These are phyloP conservation scores for Haliclona indistincta DNA, from an alignment of 37 sponge, comb jelly and placozoan genomes.

Conservation along the genomic window DNA sequence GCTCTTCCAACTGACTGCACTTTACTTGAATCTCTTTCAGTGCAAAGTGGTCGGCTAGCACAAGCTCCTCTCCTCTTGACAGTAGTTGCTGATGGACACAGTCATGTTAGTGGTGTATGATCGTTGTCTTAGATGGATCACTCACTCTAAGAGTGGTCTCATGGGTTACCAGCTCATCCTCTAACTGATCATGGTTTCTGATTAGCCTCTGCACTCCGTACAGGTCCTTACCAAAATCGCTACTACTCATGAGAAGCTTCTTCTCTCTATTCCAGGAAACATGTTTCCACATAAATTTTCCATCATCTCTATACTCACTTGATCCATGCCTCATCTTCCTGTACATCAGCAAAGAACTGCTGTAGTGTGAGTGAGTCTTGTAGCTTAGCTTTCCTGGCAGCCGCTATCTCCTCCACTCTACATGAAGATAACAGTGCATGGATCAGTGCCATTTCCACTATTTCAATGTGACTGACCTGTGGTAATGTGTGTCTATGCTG, in stretches of 20 bases:
- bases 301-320: slow-evolving; percentile 47
- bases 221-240: slow-evolving; percentile 82
- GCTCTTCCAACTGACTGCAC: slow-evolving; percentile 40
- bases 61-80: slow-evolving; percentile 39
- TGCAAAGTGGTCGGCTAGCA: slow-evolving; percentile 16
- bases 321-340: slow-evolving; percentile 89
- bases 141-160: slow-evolving; percentile 42
- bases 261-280: slow-evolving; percentile 67
- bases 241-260: slow-evolving; percentile 67
- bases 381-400: slow-evolving; percentile 52
- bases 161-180: slow-evolving; percentile 73
- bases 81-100: slow-evolving; percentile 22
- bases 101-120: neutral
- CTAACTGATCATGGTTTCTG: slow-evolving; percentile 81
- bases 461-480: slow-evolving; percentile 27
- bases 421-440: neutral
- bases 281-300: neutral
- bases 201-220: slow-evolving; percentile 75
- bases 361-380: slow-evolving; percentile 73
- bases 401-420: slow-evolving; percentile 70
- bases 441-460: neutral
- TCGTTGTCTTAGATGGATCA: neutral
- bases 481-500: slow-evolving; percentile 61
- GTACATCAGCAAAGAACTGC: slow-evolving; percentile 84
- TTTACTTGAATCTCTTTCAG: slow-evolving; percentile 43